These are phyloP conservation scores for Sarcophaga subvicina DNA, from an alignment of 2,888 invertebrate genomes.

Conservation along the genomic window DNA sequence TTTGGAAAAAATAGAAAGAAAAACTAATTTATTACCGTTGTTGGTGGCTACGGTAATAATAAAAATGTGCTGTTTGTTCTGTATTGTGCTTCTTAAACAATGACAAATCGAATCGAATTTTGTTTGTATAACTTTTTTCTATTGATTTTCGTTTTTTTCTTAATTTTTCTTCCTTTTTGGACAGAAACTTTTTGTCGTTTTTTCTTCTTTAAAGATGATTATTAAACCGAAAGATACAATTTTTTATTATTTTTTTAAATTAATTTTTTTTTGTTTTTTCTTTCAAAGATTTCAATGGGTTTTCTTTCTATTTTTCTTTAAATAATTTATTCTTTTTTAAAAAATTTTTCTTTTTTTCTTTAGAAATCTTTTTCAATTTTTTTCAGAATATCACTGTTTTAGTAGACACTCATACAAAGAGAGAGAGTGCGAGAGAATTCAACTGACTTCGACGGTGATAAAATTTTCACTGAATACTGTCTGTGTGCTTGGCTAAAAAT, in stretches of 20 bases:
- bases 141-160: constrained; percentile 59
- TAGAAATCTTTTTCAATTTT: neutral
- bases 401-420: neutral
- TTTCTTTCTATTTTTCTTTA: too few species aligned
- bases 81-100: constrained; percentile 17
- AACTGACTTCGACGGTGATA: constrained; percentile 80
- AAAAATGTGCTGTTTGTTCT: too few species aligned
- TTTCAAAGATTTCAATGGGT: too few species aligned
- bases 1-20: neutral
- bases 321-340: neutral
- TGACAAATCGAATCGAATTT: constrained; percentile 72
- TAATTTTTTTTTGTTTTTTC: too few species aligned
- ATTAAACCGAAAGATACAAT: neutral
- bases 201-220: neutral
- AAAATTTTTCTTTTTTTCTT: neutral
- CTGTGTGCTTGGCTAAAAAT: constrained; percentile 47
- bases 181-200: neutral
- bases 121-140: constrained; percentile 67
- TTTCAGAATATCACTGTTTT: neutral
- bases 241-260: neutral
- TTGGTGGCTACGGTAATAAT: constrained; percentile 67
- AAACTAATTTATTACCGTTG: constrained; percentile 70
- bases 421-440: constrained; percentile 63
- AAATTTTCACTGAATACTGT: constrained; percentile 79
- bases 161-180: constrained; percentile 39